Percentiles rank a stretch among this genome's conserved stretches.
These are phyloP conservation scores for Eidolon dupreanum DNA, from an alignment of 2,797 vertebrate species.

Conservation along the genomic window DNA sequence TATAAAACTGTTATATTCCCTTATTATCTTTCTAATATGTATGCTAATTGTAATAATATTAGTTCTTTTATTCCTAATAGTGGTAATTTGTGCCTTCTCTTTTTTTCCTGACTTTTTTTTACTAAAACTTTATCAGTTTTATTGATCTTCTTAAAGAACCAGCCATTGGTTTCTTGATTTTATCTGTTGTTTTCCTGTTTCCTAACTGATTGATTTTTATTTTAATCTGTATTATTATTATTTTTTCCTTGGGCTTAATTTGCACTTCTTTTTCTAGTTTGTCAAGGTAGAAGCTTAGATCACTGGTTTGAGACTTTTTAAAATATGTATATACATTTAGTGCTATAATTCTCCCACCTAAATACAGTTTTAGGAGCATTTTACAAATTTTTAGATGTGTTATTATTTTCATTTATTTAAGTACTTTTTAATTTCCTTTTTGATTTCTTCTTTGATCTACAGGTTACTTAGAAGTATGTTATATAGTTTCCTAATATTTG, in stretches of 20 bases:
- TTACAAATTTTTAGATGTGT: neutral
- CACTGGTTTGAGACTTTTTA: neutral
- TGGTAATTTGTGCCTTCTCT: neutral
- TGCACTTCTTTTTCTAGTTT: neutral
- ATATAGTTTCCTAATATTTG: neutral
- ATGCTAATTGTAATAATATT: neutral
- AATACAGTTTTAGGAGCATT: neutral
- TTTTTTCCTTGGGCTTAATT: neutral
- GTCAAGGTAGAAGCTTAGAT: neutral
- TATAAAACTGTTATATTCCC: neutral
- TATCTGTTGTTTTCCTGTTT: neutral
- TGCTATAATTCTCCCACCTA: neutral
- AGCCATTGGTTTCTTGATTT: neutral
- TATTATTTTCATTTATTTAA: neutral
- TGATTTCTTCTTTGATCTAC: neutral
- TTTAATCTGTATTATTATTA: neutral
- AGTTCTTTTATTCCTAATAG: neutral
- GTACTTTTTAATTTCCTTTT: neutral
- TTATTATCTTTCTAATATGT: neutral
- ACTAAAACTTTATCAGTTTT: neutral
- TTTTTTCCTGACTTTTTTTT: neutral
- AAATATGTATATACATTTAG: neutral
- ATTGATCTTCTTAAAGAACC: neutral
- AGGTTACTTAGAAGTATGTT: neutral
- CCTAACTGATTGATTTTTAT: neutral